Evolutionary conservation across 2,888 invertebrate species (phyloP), one percentile per base, ranked within the genome.

Genomic region (Phania funesta): DNA sequence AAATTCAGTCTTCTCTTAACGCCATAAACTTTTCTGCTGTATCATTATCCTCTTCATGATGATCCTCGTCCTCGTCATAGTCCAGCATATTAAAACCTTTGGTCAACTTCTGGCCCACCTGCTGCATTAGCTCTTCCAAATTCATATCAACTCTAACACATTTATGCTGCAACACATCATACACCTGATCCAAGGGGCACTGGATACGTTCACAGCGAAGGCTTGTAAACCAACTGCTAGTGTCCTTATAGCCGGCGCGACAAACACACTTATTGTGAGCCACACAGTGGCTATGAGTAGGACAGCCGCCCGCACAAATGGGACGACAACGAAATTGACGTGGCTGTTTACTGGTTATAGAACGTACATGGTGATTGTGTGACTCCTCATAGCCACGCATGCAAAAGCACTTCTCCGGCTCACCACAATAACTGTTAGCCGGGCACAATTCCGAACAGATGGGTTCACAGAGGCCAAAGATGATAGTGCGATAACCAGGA

Each of bases 291-390:
- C 90, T 90, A 83, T 90, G 89, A 3, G 60, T 56, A 2, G 79
- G 52, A 70, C 90, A 90, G 8, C 82, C 80, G 3, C 83, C 83
- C 1, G 82, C 74, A 77, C 89, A 89, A 9, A 81, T 64, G 1
- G 87, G 87, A 4, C 82, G 83, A 26, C 88, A 88, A 6, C 75
- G 56, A 50, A 78, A 20, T 8, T 74, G 68, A 76, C 68, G 68
- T 20, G 86, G 88, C 90, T 4, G 89, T 62, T 78, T 82, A 7
- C 52, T 64, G 89, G 50, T 85, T 80, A 26, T 86, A 35, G 84
- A 93, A 92, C 35, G 89, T 85, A 80, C 93, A 92, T 82, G 82
- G 1, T 91, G 89, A 81, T 93, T 92, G 0, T 93, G 93, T 0
- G 78, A 79, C 44, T 80, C 81, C 41, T 74, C 78, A 20, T 84